Evolutionary conservation across 2,888 invertebrate genomes (phyloP).

Genomic region (Andrena camellia): DNA sequence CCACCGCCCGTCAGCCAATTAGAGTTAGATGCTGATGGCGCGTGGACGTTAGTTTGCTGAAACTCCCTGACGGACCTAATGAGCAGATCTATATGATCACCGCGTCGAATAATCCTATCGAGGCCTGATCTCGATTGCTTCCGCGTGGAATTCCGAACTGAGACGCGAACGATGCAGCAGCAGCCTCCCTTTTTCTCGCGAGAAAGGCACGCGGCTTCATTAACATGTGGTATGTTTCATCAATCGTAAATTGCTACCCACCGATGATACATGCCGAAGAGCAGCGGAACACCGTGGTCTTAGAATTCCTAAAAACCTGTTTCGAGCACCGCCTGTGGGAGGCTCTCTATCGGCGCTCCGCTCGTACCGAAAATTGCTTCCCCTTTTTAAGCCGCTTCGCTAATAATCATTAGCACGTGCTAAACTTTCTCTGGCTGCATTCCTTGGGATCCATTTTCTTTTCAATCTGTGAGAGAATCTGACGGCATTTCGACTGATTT

Average conservation of each 20-base stretch:
- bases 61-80: constrained; percentile 47
- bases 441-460: neutral
- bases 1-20: constrained; percentile 73
- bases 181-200: neutral
- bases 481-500: neutral
- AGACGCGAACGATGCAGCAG: neutral
- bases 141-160: constrained; percentile 13
- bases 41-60: constrained; percentile 70
- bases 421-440: neutral
- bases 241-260: constrained; percentile 27
- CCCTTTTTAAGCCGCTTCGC: neutral
- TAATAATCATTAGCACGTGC: neutral
- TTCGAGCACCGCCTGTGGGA: neutral
- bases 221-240: constrained; percentile 22
- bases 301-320: constrained; percentile 28
- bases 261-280: neutral
- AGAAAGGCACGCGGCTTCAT: constrained; percentile 16
- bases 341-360: constrained; percentile 9
- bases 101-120: constrained; percentile 48
- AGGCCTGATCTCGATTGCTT: constrained; percentile 19
- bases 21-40: constrained; percentile 55
- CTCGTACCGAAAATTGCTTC: constrained; percentile 6
- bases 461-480: neutral
- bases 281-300: neutral
- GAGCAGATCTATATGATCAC: constrained; percentile 53